Percentiles rank a stretch among this genome's conserved stretches.
These are phyloP conservation scores for Liposcelis brunnea DNA, from an alignment of 2,888 invertebrate genomes.

Conservation along the genomic window DNA sequence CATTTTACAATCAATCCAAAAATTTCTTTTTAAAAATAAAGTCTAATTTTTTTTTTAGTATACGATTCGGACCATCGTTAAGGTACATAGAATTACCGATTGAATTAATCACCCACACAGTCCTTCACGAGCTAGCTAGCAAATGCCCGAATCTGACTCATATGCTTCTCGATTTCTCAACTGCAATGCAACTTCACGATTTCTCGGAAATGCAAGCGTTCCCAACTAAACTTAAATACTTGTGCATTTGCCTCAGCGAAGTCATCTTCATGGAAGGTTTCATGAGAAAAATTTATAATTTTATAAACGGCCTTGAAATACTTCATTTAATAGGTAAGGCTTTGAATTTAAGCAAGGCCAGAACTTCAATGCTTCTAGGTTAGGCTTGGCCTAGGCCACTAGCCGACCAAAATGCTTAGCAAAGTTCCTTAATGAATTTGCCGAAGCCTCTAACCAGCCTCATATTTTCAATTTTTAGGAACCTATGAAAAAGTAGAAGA, in stretches of 20 bases:
- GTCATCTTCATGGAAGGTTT: constrained; percentile 99
- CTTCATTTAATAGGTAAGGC: constrained; percentile 78
- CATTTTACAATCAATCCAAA: not conserved
- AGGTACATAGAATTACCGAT: constrained; percentile 87
- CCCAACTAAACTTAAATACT: constrained; percentile 86
- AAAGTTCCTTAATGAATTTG: too few species aligned
- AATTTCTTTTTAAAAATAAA: not conserved
- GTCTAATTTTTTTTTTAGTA: constrained; percentile 28
- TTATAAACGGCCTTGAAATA: constrained; percentile 93
- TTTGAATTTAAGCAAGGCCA: too few species aligned
- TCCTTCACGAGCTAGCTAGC: constrained; percentile 88
- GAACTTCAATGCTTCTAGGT: too few species aligned
- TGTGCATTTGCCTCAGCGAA: constrained; percentile 94
- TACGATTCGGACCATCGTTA: constrained; percentile 72
- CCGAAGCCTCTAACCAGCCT: too few species aligned
- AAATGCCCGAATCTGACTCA: constrained; percentile 92
- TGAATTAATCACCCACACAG: constrained; percentile 89
- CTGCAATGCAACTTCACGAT: constrained; percentile 98
- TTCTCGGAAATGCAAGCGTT: constrained; percentile 96
- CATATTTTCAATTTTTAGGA: too few species aligned
- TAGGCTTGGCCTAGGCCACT: too few species aligned
- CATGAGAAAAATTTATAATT: constrained; percentile 98
- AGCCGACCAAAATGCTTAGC: too few species aligned
- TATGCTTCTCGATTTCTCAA: constrained; percentile 94
- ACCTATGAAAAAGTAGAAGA: constrained; percentile 96